Evolutionary conservation across 2,113 vertebrate genomes (phyloP), one percentile per base, ranked within the genome.

Genomic region (Salvelinus alpinus): DNA sequence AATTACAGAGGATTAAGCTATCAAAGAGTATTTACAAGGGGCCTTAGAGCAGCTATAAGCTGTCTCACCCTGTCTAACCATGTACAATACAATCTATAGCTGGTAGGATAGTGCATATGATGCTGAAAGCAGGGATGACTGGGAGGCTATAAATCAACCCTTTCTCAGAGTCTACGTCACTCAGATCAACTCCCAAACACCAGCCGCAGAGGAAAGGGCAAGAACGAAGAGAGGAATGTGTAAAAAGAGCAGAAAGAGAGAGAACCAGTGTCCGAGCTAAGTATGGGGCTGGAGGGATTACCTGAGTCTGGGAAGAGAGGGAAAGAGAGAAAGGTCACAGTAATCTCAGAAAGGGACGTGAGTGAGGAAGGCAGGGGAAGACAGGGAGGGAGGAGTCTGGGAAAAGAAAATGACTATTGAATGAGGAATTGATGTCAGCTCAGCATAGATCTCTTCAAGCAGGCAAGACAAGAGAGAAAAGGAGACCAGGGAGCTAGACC

Each of bases 261-360:
- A 24, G 7, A 65, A 31, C 16, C 29, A 16, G 65, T 16, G 4
- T 7, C 14, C 9, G 27, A 31, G 65, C 2, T 6, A 67, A 24
- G n/a, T 64, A 38, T 16, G 31, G 7, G 7, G n/a, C 8, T 64
- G 9, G 25, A 25, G 22, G n/a, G 22, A 25, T 64, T 64, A 64
- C 22, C 62, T 64, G 62, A 64, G 20, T 24, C 64, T 64, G 64
- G 29, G 27, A 29, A 7, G 13, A 67, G 16, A 38, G 29, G 34
- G 24, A 68, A 18, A 68, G 24, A 68, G 68, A 64, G 12, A 68
- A 62, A 64, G 51, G 51, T 54, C 51, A 54, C 51, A 54, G 51
- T 75, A 73, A 71, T 84, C 77, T 51, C 59, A 69, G 70, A 74
- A 71, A 71, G 13, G 16, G 71, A 77, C 47, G 67, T 67, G 74